phyloP scores from a whole-genome alignment of 2,797 vertebrate genomes.

The Loris lydekkerianus region DNA sequence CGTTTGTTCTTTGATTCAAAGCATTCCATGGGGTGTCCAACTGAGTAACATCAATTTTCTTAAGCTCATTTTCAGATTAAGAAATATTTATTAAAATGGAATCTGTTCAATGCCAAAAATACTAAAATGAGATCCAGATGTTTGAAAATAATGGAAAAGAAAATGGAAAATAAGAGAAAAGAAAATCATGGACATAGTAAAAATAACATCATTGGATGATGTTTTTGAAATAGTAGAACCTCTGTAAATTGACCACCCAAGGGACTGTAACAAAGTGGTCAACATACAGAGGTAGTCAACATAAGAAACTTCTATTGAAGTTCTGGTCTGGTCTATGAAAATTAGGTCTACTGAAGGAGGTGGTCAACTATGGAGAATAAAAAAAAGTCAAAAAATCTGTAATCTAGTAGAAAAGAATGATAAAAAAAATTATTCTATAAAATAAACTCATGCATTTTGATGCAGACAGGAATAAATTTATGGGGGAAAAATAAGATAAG shows the following conservation, averaged over 20 bases:
- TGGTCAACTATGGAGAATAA: background rate
- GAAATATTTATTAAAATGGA: constrained; percentile 36
- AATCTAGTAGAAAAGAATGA: constrained; percentile 12
- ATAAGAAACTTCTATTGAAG: too few relatives aligned
- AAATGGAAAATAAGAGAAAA: constrained; percentile 10
- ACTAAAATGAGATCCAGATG: background rate
- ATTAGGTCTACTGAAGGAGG: too few relatives aligned
- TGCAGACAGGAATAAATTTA: background rate
- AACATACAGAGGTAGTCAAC: too few relatives aligned
- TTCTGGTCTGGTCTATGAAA: too few relatives aligned
- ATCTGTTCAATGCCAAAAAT: background rate
- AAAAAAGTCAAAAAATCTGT: background rate
- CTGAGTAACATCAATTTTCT: background rate
- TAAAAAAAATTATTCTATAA: background rate
- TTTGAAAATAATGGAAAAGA: background rate
- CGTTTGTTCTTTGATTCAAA: background rate
- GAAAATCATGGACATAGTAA: background rate
- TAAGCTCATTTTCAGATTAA: constrained; percentile 3
- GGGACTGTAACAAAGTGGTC: too few relatives aligned
- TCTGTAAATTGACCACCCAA: too few relatives aligned
- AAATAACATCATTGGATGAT: background rate
- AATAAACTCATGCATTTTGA: background rate
- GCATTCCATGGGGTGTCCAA: background rate
- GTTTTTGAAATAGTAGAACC: background rate
- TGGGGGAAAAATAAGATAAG: background rate